Evolutionary conservation across 2,888 invertebrate species (phyloP).

Genomic region (Prenolepis imparis): DNA sequence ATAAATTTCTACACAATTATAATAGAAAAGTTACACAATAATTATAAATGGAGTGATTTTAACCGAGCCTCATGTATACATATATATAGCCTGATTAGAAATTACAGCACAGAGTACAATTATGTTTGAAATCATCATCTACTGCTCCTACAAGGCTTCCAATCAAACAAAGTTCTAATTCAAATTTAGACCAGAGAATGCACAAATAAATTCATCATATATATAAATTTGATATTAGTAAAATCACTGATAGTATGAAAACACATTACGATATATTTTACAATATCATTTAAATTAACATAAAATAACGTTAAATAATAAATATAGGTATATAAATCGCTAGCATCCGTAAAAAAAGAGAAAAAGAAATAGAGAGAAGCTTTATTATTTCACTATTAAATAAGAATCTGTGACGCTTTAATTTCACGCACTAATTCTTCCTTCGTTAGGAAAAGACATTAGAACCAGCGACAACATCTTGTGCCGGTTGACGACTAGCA

Average conservation of each 20-base stretch:
- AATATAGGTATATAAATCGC: not conserved
- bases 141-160: conserved; percentile 21
- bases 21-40: conserved; percentile 7
- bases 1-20: conserved; percentile 20
- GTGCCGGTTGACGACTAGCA: conserved; percentile 64
- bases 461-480: conserved; percentile 49
- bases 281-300: not conserved
- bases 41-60: conserved; percentile 26
- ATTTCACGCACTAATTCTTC: conserved; percentile 49
- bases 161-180: conserved; percentile 30
- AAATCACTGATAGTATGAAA: not conserved
- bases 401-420: conserved; percentile 46
- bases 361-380: not conserved
- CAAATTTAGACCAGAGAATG: conserved; percentile 8
- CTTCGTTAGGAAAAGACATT: conserved; percentile 55
- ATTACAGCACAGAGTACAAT: conserved; percentile 15
- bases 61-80: not conserved
- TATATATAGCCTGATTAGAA: conserved; percentile 25
- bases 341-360: not conserved
- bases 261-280: not conserved
- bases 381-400: conserved; percentile 41
- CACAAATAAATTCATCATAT: conserved; percentile 7
- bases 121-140: conserved; percentile 7
- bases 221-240: conserved; percentile 1
- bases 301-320: not conserved